phyloP scores from a whole-genome alignment of 2,797 vertebrate genomes.

The Leuciscus waleckii region DNA sequence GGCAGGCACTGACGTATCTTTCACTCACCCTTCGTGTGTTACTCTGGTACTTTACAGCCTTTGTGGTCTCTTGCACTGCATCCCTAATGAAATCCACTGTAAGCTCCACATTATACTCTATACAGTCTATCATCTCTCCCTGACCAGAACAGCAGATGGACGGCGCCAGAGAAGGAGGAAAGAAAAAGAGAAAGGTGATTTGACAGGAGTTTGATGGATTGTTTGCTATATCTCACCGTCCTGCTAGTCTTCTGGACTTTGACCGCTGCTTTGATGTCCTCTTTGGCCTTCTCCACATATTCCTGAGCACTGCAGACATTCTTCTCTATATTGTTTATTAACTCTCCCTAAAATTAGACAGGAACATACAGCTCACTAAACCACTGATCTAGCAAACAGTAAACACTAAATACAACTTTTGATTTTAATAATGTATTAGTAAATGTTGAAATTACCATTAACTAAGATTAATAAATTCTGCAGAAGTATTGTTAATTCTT shows the following conservation, averaged over 20 bases:
- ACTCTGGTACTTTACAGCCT: constrained; percentile 96
- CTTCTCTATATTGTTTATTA: constrained; percentile 80
- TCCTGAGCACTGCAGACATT: constrained; percentile 72
- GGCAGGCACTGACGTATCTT: not conserved
- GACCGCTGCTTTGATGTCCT: constrained; percentile 74
- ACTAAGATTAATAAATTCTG: too few relatives aligned
- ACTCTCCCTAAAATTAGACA: constrained; percentile 71
- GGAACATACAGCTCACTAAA: constrained; percentile 16
- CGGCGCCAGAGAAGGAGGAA: constrained; percentile 37
- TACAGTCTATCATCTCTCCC: constrained; percentile 95
- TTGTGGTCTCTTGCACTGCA: constrained; percentile 94
- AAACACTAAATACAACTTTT: too few relatives aligned
- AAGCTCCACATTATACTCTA: constrained; percentile 94
- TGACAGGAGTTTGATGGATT: constrained; percentile 46
- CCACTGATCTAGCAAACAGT: too few relatives aligned
- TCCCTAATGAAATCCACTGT: constrained; percentile 93
- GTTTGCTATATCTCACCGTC: constrained; percentile 73
- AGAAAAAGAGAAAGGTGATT: constrained; percentile 35
- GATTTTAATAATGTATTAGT: too few relatives aligned
- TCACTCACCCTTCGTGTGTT: constrained; percentile 87
- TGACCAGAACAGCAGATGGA: constrained; percentile 59
- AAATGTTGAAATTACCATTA: too few relatives aligned
- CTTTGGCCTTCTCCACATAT: constrained; percentile 77
- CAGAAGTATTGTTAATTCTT: too few relatives aligned
- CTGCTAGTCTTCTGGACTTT: constrained; percentile 74